Evolutionary conservation across 2,113 vertebrate species (phyloP).

Genomic region (Eubucco bourcierii): DNA sequence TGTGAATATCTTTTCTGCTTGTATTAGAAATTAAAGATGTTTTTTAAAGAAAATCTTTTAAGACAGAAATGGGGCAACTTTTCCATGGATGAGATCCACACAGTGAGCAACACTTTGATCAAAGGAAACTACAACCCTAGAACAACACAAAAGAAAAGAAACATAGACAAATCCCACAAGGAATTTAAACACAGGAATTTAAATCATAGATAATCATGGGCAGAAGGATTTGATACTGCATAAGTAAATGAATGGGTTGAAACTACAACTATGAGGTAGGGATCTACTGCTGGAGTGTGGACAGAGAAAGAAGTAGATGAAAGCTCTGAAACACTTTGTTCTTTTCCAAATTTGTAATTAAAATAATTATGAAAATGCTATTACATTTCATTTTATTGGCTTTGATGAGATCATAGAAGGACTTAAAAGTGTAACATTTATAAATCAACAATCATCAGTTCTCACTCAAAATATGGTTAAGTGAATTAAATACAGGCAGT

Average conservation of each 20-base stretch:
- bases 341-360: not conserved
- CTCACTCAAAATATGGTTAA: not conserved
- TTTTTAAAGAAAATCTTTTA: not conserved
- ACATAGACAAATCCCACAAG: not conserved
- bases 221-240: not conserved
- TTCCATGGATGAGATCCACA: not conserved
- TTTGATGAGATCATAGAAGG: not conserved
- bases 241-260: not conserved
- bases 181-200: not conserved
- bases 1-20: not conserved
- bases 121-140: not conserved
- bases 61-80: not conserved
- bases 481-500: not conserved
- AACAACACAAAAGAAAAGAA: not conserved
- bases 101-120: accelerated
- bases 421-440: not conserved
- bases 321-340: no score
- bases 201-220: not conserved
- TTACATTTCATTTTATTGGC: not conserved
- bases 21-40: not conserved
- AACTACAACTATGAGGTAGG: no score
- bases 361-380: not conserved
- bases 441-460: not conserved
- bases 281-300: no score
- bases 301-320: no score